A percentile compares a stretch with the other conserved stretches of the same genome.
Conservation (phyloP, 2,113 vertebrate genomes). For the Chloebia gouldiae region DNA sequence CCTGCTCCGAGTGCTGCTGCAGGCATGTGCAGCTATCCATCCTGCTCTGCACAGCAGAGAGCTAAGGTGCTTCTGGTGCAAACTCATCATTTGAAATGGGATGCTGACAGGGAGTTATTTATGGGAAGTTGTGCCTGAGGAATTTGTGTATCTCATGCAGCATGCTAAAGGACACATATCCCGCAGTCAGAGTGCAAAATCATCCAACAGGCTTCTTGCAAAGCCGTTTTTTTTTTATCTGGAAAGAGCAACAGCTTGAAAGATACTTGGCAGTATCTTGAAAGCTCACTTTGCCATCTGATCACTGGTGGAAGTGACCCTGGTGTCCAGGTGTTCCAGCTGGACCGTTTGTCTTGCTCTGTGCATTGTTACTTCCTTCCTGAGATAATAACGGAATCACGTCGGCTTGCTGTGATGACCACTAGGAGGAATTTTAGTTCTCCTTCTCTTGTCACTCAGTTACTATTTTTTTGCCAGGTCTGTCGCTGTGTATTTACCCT, state of each 20-base stretch:
- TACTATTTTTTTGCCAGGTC: background rate
- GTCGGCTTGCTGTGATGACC: background rate
- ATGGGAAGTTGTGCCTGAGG: background rate
- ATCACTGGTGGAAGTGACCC: background rate
- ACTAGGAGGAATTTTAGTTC: background rate
- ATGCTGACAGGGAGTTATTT: background rate
- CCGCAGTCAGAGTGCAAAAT: background rate
- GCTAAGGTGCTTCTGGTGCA: background rate
- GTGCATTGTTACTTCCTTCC: slow-evolving; percentile 24
- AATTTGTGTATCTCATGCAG: background rate
- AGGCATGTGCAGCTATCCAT: background rate
- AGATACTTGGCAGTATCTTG: background rate
- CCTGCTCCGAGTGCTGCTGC: background rate
- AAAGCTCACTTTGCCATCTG: background rate
- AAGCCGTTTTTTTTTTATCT: background rate
- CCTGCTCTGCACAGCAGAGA: background rate
- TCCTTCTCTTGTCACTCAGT: background rate
- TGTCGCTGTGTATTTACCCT: background rate
- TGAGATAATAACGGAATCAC: background rate
- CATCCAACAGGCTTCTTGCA: background rate
- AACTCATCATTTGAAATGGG: background rate
- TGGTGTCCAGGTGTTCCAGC: slow-evolving; percentile 18
- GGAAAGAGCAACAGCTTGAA: background rate
- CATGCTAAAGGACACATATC: background rate
- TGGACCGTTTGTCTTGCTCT: background rate